phyloP scores from a whole-genome alignment of 2,113 vertebrate species.

The Alligator mississippiensis region DNA sequence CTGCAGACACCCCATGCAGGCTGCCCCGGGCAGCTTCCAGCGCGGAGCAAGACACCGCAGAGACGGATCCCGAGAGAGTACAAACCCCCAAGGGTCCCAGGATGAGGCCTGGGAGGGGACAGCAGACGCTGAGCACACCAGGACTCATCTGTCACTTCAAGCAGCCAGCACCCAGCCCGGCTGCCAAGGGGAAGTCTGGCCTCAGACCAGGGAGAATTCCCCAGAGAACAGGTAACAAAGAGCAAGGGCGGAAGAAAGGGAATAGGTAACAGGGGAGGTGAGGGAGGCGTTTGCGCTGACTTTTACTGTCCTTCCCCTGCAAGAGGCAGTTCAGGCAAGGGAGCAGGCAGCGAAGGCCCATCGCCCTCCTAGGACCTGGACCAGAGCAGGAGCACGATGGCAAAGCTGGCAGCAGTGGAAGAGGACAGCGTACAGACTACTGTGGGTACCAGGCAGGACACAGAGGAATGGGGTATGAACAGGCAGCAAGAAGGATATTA shows the following conservation, averaged over 20 bases:
- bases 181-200: not conserved
- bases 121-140: not conserved
- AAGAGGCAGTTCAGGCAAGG: not conserved
- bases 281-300: accelerated
- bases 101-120: not conserved
- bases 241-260: not conserved
- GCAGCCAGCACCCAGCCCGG: not conserved
- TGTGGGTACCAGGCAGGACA: too few species aligned
- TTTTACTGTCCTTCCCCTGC: too few species aligned
- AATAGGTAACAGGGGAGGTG: accelerated
- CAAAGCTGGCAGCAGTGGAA: not conserved
- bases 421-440: too few species aligned
- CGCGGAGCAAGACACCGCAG: accelerated
- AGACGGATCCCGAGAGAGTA: too few species aligned
- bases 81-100: too few species aligned
- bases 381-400: not conserved
- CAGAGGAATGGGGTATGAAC: not conserved
- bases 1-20: not conserved
- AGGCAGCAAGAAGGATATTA: not conserved
- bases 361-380: not conserved
- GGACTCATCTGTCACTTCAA: not conserved
- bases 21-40: accelerated
- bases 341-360: not conserved
- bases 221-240: not conserved
- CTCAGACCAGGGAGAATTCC: not conserved